phyloP scores from a whole-genome alignment of 2,888 invertebrate species.

The Clitarchus hookeri region DNA sequence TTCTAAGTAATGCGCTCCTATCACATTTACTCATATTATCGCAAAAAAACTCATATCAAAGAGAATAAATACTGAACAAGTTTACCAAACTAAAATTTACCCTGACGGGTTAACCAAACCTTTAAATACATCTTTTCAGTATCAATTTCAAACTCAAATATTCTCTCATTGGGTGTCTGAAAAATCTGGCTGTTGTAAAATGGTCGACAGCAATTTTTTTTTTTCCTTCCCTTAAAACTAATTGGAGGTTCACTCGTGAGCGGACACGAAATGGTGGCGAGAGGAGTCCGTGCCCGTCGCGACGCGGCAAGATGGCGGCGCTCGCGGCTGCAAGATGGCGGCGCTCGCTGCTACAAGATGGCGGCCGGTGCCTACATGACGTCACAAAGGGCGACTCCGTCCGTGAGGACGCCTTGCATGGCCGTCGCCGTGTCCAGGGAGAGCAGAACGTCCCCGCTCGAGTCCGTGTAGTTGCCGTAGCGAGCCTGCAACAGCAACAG shows the following conservation, averaged over 20 bases:
- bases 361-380: conserved; percentile 42
- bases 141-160: too few relatives aligned
- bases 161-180: too few relatives aligned
- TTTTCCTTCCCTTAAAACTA: not conserved
- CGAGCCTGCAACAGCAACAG: conserved; percentile 29
- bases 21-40: too few relatives aligned
- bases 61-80: too few relatives aligned
- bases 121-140: too few relatives aligned
- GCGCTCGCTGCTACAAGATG: not conserved
- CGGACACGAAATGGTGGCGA: not conserved
- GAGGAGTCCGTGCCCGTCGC: not conserved
- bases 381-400: conserved; percentile 48
- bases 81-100: too few relatives aligned
- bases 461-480: conserved; percentile 36
- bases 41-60: too few relatives aligned
- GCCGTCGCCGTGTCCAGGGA: conserved; percentile 49
- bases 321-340: not conserved
- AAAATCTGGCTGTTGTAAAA: not conserved
- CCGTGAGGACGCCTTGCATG: conserved; percentile 49
- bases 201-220: not conserved
- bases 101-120: too few relatives aligned
- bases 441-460: conserved; percentile 44
- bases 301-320: not conserved
- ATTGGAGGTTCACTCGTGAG: not conserved
- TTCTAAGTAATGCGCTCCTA: too few relatives aligned